Conservation (phyloP, 2,113 vertebrate species). For the Phrynocephalus versicolor region DNA sequence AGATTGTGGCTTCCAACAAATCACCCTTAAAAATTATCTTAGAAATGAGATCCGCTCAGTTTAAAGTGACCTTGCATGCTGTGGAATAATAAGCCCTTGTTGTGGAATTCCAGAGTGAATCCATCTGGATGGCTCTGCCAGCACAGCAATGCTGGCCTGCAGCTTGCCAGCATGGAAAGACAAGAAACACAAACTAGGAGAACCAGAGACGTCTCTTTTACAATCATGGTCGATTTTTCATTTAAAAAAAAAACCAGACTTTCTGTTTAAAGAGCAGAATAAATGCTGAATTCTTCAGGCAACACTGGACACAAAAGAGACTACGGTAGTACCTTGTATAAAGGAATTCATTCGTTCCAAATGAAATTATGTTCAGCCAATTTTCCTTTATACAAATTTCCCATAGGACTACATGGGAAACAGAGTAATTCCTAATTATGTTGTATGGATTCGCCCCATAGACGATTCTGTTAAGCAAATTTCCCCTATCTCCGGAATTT, state of each 20-base stretch:
- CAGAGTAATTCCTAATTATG: no score
- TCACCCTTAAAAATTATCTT: constrained; percentile 10
- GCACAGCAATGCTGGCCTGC: not conserved
- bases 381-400: no score
- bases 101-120: not conserved
- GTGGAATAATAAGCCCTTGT: not conserved
- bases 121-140: not conserved
- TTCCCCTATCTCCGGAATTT: no score
- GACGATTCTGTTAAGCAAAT: no score
- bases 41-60: constrained; percentile 9
- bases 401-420: no score
- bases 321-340: no score
- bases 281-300: not conserved
- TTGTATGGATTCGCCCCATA: no score
- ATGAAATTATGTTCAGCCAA: no score
- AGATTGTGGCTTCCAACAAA: not conserved
- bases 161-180: not conserved
- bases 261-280: no score
- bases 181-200: not conserved
- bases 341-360: no score
- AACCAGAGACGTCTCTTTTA: not conserved
- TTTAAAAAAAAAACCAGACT: no score
- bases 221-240: not conserved
- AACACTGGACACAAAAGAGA: accelerated
- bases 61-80: not conserved